phyloP scores from a whole-genome alignment of 1,140 invertebrate genomes.

The Coenobita brevimanus region DNA sequence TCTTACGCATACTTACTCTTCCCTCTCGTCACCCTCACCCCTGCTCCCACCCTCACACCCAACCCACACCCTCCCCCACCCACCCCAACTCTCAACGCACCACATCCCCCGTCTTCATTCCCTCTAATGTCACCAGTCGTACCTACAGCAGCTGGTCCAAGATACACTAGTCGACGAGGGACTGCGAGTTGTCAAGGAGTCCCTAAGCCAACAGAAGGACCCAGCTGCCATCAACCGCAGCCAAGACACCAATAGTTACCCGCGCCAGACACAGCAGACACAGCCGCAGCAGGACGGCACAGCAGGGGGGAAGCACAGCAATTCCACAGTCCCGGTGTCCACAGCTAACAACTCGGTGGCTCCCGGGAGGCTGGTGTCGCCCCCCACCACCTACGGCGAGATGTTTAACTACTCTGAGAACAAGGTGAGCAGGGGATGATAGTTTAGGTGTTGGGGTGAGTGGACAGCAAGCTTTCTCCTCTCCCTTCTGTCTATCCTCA shows the following conservation, averaged over 20 bases:
- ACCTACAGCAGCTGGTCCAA: constrained; percentile 63
- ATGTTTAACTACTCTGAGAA: constrained; percentile 57
- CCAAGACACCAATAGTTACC: neutral
- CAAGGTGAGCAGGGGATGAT: constrained; percentile 51
- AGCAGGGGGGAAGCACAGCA: constrained; percentile 36
- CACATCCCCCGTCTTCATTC: too few species aligned
- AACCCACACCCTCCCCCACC: too few species aligned
- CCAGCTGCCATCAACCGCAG: neutral
- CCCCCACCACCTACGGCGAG: constrained; percentile 51
- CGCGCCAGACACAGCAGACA: constrained; percentile 24
- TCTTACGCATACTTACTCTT: neutral
- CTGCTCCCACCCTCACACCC: too few species aligned
- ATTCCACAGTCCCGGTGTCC: neutral
- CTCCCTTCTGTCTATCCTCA: neutral
- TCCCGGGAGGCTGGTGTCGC: constrained; percentile 48
- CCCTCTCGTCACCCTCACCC: neutral
- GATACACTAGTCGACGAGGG: constrained; percentile 60
- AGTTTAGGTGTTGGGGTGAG: neutral
- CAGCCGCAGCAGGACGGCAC: constrained; percentile 20
- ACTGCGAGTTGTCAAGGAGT: constrained; percentile 59
- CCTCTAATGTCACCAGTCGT: constrained; percentile 44
- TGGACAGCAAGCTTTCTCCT: neutral
- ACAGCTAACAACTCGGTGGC: neutral
- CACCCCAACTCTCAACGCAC: neutral
- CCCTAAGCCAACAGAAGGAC: constrained; percentile 63